Conservation (phyloP, 2,113 vertebrate genomes). For the Microcebus murinus region DNA sequence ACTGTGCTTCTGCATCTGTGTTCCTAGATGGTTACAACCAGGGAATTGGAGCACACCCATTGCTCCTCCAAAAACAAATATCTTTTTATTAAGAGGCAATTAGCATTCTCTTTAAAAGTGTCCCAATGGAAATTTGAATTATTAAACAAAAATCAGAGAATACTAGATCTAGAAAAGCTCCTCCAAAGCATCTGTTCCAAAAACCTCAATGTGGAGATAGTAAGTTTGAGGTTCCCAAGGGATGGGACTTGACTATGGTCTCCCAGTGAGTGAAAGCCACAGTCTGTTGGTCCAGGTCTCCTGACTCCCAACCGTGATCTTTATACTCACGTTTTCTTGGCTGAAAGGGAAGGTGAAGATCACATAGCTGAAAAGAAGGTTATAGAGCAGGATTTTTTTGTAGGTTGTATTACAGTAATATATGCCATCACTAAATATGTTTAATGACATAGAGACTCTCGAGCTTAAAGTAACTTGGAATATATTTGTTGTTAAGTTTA, state of each 20-base stretch:
- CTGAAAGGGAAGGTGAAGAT: not conserved
- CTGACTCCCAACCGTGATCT: not conserved
- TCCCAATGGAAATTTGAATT: not conserved
- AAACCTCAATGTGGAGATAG: not conserved
- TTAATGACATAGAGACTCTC: not conserved
- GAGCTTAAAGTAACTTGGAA: not conserved
- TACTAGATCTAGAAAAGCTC: not conserved
- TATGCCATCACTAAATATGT: not conserved
- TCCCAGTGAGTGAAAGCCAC: not conserved
- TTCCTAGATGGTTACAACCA: conserved; percentile 31
- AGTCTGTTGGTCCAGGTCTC: not conserved
- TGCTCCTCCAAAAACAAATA: not conserved
- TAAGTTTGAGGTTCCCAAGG: not conserved
- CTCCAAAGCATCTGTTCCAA: not conserved
- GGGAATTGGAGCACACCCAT: not conserved
- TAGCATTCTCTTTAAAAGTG: not conserved
- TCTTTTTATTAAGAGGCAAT: not conserved
- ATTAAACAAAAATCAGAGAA: not conserved
- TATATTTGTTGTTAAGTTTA: not conserved
- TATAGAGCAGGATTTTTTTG: not conserved
- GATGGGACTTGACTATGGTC: not conserved
- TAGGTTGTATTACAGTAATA: not conserved
- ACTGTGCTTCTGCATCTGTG: not conserved
- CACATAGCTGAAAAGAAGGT: not conserved
- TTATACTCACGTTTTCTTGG: not conserved